A percentile compares a stretch with the other conserved stretches of the same genome.
Conservation (phyloP, 1,140 invertebrate species). For the Bombus pascuorum region DNA sequence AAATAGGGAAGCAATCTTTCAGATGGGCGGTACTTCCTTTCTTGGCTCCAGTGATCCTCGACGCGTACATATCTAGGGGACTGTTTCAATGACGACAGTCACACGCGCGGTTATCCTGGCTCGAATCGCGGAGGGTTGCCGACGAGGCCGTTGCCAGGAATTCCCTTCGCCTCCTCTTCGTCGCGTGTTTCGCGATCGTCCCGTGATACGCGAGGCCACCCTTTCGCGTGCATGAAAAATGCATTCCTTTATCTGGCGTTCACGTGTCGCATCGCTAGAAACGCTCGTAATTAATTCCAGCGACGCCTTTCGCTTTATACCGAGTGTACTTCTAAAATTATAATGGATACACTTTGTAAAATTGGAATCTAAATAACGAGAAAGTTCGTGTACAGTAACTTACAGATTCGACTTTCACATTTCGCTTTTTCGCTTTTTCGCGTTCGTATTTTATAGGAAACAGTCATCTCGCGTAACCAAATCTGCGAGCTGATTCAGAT, state of each 20-base stretch:
- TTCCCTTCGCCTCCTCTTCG: neutral
- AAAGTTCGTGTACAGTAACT: neutral
- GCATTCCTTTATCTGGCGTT: constrained; percentile 29
- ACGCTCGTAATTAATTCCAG: constrained; percentile 25
- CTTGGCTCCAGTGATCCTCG: neutral
- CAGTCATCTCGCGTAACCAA: too few relatives aligned
- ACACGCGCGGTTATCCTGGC: constrained; percentile 58
- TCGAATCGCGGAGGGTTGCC: constrained; percentile 61
- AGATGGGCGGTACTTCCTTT: neutral
- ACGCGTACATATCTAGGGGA: constrained; percentile 1
- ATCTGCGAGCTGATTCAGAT: too few relatives aligned
- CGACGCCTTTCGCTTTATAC: neutral
- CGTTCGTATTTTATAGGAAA: too few relatives aligned
- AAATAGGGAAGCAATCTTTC: neutral
- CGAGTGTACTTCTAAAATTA: neutral
- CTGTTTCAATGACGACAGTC: constrained; percentile 23
- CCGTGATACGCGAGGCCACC: constrained; percentile 43
- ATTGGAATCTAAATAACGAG: neutral
- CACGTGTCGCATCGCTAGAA: constrained; percentile 19
- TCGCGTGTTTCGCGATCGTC: constrained; percentile 50
- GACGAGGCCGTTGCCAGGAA: constrained; percentile 22
- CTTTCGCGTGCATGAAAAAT: constrained; percentile 49
- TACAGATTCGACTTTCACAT: too few relatives aligned
- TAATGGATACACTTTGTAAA: neutral
- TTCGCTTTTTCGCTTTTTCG: too few relatives aligned